A percentile compares a stretch with the other conserved stretches of the same genome.
Evolutionary conservation across 1,140 invertebrate species (phyloP).

Genomic region (Cherax destructor): DNA sequence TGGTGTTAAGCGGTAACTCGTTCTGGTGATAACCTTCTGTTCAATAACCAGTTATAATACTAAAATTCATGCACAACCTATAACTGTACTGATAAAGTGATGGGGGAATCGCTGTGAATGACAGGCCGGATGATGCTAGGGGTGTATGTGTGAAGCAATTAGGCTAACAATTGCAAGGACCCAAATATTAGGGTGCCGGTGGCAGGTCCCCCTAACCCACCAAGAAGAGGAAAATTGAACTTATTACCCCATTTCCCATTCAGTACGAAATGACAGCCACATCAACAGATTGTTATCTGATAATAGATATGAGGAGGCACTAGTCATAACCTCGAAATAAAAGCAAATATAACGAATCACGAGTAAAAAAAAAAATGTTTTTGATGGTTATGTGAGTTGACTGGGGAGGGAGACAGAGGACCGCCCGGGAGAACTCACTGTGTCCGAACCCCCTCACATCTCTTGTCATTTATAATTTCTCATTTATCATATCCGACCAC

Average conservation of each 20-base stretch:
- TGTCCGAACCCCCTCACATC: background rate
- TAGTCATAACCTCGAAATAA: background rate
- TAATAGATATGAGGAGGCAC: too few species aligned
- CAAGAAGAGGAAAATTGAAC: too few species aligned
- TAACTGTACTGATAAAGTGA: background rate
- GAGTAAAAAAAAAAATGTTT: background rate
- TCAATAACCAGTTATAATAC: background rate
- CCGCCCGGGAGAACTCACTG: background rate
- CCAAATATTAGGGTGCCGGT: background rate
- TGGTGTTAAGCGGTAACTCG: background rate
- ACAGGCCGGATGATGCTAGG: background rate
- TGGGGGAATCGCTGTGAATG: background rate
- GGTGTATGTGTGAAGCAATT: background rate
- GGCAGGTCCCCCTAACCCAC: background rate
- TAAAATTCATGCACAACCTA: background rate
- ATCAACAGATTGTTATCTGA: too few species aligned
- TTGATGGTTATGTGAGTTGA: background rate
- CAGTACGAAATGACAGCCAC: background rate
- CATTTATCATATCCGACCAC: background rate
- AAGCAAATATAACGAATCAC: background rate
- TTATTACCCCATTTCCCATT: background rate
- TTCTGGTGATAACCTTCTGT: background rate
- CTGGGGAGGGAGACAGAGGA: background rate
- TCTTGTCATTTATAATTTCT: background rate
- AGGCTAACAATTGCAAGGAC: background rate